These are phyloP conservation scores for Myotis findleyi DNA, from an alignment of 2,797 vertebrate genomes.

Conservation along the genomic window DNA sequence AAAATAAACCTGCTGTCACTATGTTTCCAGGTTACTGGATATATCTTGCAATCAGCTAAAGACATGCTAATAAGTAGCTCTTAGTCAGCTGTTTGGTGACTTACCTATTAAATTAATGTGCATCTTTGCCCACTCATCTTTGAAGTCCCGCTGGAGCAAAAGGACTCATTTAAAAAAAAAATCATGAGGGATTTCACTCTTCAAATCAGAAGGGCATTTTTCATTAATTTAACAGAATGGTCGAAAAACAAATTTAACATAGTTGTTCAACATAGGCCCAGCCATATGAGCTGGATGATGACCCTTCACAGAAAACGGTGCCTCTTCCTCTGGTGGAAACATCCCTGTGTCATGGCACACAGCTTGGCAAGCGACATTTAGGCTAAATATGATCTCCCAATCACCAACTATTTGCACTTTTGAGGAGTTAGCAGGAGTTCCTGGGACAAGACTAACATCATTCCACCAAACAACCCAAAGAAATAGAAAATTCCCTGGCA, in stretches of 20 bases:
- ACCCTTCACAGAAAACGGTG: not conserved
- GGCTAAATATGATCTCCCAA: not conserved
- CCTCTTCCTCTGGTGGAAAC: not conserved
- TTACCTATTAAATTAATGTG: conserved; percentile 66
- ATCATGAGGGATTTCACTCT: not conserved
- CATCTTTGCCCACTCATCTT: not conserved
- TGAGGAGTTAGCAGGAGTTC: not conserved
- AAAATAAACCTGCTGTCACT: conserved; percentile 61
- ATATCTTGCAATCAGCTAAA: conserved; percentile 58
- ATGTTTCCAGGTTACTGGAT: not conserved
- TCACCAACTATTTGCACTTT: not conserved
- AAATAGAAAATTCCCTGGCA: not conserved
- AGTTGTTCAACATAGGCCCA: not conserved
- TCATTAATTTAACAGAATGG: conserved; percentile 40
- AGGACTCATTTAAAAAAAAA: conserved; percentile 1
- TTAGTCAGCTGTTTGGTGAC: conserved; percentile 61
- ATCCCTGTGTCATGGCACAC: not conserved
- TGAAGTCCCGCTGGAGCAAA: conserved; percentile 46
- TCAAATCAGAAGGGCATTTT: not conserved
- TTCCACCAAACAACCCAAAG: not conserved
- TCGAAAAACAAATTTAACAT: conserved; percentile 58
- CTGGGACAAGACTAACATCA: not conserved
- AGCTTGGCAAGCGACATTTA: not conserved
- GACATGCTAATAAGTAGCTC: conserved; percentile 20
- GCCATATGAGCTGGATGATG: not conserved